These are phyloP conservation scores for Symphodus melops DNA, from an alignment of 2,113 vertebrate genomes.

Conservation along the genomic window DNA sequence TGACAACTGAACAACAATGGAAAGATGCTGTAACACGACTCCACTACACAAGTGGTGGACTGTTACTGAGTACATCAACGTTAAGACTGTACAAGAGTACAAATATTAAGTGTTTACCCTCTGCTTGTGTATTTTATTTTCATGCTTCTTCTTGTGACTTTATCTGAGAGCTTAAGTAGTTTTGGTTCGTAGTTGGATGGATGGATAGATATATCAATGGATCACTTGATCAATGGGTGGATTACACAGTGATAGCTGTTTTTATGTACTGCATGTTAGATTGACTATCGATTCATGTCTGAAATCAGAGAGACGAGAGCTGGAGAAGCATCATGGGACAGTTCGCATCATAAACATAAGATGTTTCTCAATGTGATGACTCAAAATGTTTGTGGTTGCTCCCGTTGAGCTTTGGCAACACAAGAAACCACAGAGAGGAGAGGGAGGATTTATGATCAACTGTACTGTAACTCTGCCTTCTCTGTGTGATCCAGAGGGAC, in stretches of 20 bases:
- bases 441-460: conserved; percentile 34
- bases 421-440: conserved; percentile 26
- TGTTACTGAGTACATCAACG: not conserved
- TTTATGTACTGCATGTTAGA: not conserved
- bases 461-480: conserved; percentile 24
- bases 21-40: not conserved
- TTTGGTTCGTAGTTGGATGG: too few relatives aligned
- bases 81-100: not conserved
- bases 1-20: not conserved
- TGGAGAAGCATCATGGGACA: conserved; percentile 1
- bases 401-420: conserved; percentile 36
- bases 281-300: not conserved
- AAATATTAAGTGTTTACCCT: not conserved
- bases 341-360: conserved; percentile 15
- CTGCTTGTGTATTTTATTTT: not conserved
- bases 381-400: conserved; percentile 56
- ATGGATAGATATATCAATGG: too few relatives aligned
- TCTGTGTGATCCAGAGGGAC: conserved; percentile 45
- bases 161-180: too few relatives aligned
- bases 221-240: not conserved
- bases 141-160: not conserved
- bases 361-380: conserved; percentile 33
- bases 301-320: not conserved
- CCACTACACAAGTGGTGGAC: not conserved
- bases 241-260: not conserved